Conservation (phyloP, 2,113 vertebrate species). For the Percina caprodes region DNA sequence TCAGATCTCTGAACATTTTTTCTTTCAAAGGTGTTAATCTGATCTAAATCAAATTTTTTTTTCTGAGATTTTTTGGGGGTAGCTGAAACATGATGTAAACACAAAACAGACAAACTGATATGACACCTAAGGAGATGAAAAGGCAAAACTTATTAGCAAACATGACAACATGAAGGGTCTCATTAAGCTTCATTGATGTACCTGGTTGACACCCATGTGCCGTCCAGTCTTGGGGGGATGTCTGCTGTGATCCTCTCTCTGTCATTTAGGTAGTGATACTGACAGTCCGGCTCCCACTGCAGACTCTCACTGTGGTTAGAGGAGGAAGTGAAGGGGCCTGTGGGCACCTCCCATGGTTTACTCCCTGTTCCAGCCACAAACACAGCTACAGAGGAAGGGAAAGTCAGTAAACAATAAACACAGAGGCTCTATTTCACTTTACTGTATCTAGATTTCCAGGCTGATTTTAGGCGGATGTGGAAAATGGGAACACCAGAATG, state of each 20-base stretch:
- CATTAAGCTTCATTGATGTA: constrained; percentile 32
- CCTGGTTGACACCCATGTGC: constrained; percentile 92
- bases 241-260: constrained; percentile 78
- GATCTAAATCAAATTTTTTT: not conserved
- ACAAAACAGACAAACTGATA: not conserved
- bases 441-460: constrained; percentile 15
- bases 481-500: constrained; percentile 15
- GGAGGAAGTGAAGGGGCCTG: constrained; percentile 55
- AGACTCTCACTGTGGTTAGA: constrained; percentile 70
- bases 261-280: constrained; percentile 84
- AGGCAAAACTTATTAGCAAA: not conserved
- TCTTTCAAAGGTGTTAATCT: not conserved
- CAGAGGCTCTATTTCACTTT: constrained; percentile 6
- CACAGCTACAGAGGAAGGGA: constrained; percentile 59
- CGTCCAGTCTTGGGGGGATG: constrained; percentile 86
- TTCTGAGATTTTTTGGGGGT: not conserved
- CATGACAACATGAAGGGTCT: not conserved
- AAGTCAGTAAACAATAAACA: constrained; percentile 42
- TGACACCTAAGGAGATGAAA: not conserved
- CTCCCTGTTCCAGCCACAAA: constrained; percentile 73
- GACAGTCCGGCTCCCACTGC: constrained; percentile 85
- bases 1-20: too few species aligned
- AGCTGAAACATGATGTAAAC: not conserved
- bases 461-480: constrained; percentile 6
- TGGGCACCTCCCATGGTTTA: constrained; percentile 80